Percentiles rank a stretch among this genome's conserved stretches.
phyloP scores from a whole-genome alignment of 2,113 vertebrate genomes.

The Phaetusa simplex region DNA sequence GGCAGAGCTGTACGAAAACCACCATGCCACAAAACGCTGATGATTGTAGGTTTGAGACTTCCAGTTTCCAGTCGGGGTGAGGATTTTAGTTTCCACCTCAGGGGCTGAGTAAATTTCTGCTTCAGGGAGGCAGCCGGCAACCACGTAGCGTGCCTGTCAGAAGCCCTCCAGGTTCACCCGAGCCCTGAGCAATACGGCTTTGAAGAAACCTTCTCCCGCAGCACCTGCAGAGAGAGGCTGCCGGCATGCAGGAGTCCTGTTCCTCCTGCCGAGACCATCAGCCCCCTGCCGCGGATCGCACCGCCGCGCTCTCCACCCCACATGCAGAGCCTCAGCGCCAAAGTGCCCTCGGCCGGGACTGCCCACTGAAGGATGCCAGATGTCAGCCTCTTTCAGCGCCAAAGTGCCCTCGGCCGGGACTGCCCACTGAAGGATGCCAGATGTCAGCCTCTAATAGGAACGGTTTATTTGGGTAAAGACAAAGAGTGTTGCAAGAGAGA shows the following conservation, averaged over 20 bases:
- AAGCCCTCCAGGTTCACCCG: background rate
- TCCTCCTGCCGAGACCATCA: background rate
- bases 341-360: background rate
- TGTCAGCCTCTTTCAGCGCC: background rate
- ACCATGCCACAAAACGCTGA: rapidly evolving
- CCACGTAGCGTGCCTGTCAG: rapidly evolving
- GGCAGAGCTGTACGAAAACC: background rate
- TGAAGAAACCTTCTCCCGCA: background rate
- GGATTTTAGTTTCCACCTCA: no score
- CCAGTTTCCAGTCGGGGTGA: background rate
- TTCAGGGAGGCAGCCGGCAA: rapidly evolving
- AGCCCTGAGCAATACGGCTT: background rate
- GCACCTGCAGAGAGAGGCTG: background rate
- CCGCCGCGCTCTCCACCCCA: background rate
- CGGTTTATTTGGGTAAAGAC: background rate
- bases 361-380: background rate
- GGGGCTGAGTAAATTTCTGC: rapidly evolving
- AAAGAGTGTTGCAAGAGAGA: background rate
- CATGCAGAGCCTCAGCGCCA: background rate
- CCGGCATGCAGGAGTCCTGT: rapidly evolving
- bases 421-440: background rate
- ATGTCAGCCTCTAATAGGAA: background rate
- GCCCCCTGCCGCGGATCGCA: background rate
- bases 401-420: background rate
- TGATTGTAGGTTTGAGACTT: background rate